Conservation (phyloP, 2,888 invertebrate species). For the Acleris sparsana region DNA sequence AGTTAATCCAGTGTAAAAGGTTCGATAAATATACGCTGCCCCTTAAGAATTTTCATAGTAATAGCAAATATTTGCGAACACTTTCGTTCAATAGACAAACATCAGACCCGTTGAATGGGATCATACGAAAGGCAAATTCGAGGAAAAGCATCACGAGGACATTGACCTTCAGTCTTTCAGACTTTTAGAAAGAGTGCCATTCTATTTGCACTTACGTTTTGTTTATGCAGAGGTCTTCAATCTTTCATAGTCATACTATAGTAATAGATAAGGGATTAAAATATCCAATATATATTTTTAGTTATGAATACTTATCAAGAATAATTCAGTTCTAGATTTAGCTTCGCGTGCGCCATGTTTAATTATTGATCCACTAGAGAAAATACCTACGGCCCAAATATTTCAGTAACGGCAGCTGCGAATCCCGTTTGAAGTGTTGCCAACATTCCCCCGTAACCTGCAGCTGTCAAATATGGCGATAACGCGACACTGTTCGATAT, state of each 20-base stretch:
- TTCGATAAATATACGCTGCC: neutral
- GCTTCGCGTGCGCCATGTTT: neutral
- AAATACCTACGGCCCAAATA: slow-evolving; percentile 39
- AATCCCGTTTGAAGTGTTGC: slow-evolving; percentile 41
- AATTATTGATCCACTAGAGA: slow-evolving; percentile 14
- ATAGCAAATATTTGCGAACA: slow-evolving; percentile 5
- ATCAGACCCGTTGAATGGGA: slow-evolving; percentile 5
- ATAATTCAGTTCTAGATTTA: neutral
- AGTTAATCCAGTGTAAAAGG: neutral
- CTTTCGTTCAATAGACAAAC: slow-evolving; percentile 9
- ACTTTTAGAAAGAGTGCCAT: neutral
- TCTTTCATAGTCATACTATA: neutral
- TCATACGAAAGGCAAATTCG: neutral
- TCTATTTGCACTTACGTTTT: too few relatives aligned
- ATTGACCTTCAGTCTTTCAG: slow-evolving; percentile 13
- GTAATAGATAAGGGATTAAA: neutral
- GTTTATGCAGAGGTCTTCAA: neutral
- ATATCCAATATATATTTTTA: neutral
- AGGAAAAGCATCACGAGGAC: neutral
- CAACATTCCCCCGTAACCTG: slow-evolving; percentile 47
- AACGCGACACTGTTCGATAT: slow-evolving; percentile 18
- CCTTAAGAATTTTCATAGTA: slow-evolving; percentile 5
- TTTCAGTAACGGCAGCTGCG: slow-evolving; percentile 39
- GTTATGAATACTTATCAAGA: neutral
- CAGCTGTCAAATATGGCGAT: slow-evolving; percentile 32